A percentile compares a stretch with the other conserved stretches of the same genome.
Evolutionary conservation across 1,140 invertebrate genomes (phyloP).

Genomic region (Aplysia californica): DNA sequence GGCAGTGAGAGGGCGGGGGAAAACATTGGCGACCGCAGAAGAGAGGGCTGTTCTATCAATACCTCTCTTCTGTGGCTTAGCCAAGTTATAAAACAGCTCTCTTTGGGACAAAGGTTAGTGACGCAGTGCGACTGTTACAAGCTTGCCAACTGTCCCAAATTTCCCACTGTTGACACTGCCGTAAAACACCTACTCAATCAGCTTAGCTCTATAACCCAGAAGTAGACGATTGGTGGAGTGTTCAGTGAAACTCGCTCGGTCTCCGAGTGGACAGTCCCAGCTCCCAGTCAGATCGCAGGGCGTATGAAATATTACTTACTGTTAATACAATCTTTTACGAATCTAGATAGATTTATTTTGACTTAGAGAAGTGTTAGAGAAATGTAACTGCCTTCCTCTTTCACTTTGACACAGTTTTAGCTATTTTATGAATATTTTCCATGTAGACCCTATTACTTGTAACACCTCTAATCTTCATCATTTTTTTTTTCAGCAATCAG

Average conservation of each 20-base stretch:
- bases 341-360: not conserved
- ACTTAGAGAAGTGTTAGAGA: not conserved
- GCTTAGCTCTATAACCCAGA: not conserved
- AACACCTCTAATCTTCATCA: not conserved
- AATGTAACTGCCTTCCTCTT: no score
- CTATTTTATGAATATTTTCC: not conserved
- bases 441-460: not conserved
- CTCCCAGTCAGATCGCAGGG: no score
- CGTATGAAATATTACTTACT: not conserved
- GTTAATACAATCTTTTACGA: not conserved
- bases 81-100: constrained; percentile 73
- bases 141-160: not conserved
- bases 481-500: constrained; percentile 43
- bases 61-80: constrained; percentile 72
- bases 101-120: constrained; percentile 53
- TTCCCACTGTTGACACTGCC: not conserved
- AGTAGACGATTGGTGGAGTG: no score
- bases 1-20: constrained; percentile 73
- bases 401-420: no score
- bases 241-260: no score
- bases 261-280: no score
- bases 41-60: constrained; percentile 76
- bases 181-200: not conserved
- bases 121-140: not conserved
- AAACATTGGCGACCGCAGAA: constrained; percentile 73